Evolutionary conservation across 2,888 invertebrate genomes (phyloP), one percentile per base, ranked within the genome.

Genomic region (Lathronympha strigana): DNA sequence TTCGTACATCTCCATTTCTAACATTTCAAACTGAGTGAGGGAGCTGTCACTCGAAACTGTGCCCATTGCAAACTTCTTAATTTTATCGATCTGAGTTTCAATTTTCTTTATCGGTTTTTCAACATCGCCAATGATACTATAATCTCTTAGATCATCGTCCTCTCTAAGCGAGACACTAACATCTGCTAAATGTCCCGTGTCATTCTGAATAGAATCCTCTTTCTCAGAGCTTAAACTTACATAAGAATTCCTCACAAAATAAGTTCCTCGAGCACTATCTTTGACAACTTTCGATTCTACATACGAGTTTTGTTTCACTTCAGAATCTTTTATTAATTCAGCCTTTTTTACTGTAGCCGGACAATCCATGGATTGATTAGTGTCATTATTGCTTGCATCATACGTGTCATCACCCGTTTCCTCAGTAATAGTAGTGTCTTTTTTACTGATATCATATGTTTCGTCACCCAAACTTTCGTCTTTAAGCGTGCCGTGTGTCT

Each of bases 11-110:
- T 79, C 86, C 28, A 75, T 73, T 75, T 88, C 88, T 31, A 88
- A 62, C 49, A 81, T 77, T 70, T 89, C 88, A 66, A 89, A 89
- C 49, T 87, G 84, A 4, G 72, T 74, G 6, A 88, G 70, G 0
- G 90, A 90, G 60, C 71, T 78, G 40, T 88, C 80, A 61, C 76
- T 80, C 11, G 75, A 61, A 28, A 15, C 33, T 4, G 60, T 66
- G 8, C 54, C 21, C 31, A 47, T 47, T 2, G 66, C 66, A 40
- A 66, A 40, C 66, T 71, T 58, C 31, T 53, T 45, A 0, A 63
- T 23, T 36, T 68, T 61, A 1, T 68, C 66, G 11, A 55, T 17
- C 28, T 57, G 66, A 19, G 67, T 45, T 31, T 70, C 68, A 67
- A 66, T 61, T 63, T 5, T 61, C 54, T 15, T 66, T 5, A 11